These are phyloP conservation scores for Glaucopsyche alexis DNA, from an alignment of 2,888 invertebrate species.

Conservation along the genomic window DNA sequence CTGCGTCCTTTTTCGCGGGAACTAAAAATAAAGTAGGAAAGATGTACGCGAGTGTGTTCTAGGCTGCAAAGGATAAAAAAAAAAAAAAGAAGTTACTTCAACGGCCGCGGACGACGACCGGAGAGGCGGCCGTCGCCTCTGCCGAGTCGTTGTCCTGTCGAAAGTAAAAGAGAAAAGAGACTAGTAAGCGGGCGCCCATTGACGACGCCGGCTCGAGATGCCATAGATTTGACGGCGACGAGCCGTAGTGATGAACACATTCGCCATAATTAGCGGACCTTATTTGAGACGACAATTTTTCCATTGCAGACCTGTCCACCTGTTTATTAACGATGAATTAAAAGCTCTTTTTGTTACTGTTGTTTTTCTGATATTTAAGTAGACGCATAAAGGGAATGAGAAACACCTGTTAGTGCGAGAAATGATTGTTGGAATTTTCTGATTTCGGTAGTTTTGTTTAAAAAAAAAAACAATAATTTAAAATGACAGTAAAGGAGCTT, in stretches of 20 bases:
- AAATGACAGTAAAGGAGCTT: too few species aligned
- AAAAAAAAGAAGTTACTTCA: constrained; percentile 65
- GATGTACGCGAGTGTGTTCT: constrained; percentile 64
- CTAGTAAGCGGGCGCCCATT: constrained; percentile 50
- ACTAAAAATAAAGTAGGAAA: constrained; percentile 74
- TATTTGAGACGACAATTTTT: not conserved
- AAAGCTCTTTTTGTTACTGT: not conserved
- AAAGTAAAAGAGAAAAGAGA: constrained; percentile 55
- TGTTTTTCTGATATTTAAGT: not conserved
- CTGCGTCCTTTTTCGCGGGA: constrained; percentile 64
- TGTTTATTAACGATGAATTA: not conserved
- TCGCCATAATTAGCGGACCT: not conserved
- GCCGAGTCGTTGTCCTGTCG: constrained; percentile 48
- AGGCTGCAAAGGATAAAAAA: constrained; percentile 60
- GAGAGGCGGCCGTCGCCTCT: constrained; percentile 48
- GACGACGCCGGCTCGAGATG: constrained; percentile 57
- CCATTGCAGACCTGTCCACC: not conserved
- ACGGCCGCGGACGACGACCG: constrained; percentile 54
- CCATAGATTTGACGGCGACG: constrained; percentile 41
- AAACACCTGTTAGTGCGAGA: not conserved
- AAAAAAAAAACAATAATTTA: not conserved
- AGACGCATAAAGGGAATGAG: not conserved
- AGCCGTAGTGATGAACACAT: constrained; percentile 3
- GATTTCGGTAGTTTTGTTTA: not conserved
- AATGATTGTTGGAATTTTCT: not conserved